Conservation (phyloP, 2,888 invertebrate genomes). For the Glyphotaelius pellucidus region DNA sequence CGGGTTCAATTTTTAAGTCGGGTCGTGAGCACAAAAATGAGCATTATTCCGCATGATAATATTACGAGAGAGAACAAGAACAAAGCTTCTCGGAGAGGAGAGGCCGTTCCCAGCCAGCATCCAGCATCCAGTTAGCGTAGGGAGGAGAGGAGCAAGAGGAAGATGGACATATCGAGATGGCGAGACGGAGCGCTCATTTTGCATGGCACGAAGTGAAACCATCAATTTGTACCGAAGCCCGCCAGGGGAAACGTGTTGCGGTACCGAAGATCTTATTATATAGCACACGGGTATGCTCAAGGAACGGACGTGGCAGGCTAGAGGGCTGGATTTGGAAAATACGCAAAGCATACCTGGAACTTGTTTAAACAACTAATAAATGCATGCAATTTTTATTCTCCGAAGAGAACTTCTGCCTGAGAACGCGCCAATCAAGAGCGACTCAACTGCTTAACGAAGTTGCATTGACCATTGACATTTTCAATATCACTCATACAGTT, state of each 20-base stretch:
- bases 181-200: constrained; percentile 62
- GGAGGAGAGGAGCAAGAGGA: constrained; percentile 29
- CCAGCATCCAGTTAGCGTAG: constrained; percentile 54
- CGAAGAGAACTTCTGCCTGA: too few relatives aligned
- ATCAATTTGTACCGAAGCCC: constrained; percentile 64
- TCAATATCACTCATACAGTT: too few relatives aligned
- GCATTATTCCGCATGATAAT: constrained; percentile 26
- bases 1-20: constrained; percentile 27
- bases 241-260: constrained; percentile 64
- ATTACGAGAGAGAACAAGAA: constrained; percentile 32
- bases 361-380: neutral
- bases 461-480: too few relatives aligned
- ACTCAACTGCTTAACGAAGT: too few relatives aligned
- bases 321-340: neutral
- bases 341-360: neutral
- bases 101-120: neutral
- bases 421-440: too few relatives aligned
- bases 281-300: constrained; percentile 16
- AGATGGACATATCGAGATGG: constrained; percentile 51
- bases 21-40: constrained; percentile 33
- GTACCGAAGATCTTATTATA: constrained; percentile 41
- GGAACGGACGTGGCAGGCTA: neutral
- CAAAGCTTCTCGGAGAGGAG: constrained; percentile 33
- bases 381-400: too few relatives aligned
- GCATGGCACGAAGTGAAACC: constrained; percentile 66